Percentiles rank a stretch among this genome's conserved stretches.
Conservation (phyloP, 2,888 invertebrate genomes). For the Drosophila meridionalis region DNA sequence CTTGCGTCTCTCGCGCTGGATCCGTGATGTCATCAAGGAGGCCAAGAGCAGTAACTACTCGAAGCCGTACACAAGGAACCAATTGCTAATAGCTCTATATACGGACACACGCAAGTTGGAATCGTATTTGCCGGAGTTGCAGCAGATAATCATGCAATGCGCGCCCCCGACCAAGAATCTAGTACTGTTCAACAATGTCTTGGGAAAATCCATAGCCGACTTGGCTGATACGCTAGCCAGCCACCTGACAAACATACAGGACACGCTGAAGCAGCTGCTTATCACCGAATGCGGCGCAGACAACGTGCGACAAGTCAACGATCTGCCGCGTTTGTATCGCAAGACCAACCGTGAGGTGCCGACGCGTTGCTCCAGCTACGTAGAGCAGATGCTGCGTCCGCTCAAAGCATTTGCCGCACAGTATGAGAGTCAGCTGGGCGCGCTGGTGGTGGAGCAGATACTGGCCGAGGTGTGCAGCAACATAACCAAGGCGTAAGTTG, state of each 20-base stretch:
- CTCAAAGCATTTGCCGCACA: slow-evolving; percentile 85
- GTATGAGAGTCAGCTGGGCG: slow-evolving; percentile 81
- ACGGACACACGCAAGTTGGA: slow-evolving; percentile 75
- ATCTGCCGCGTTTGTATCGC: slow-evolving; percentile 96
- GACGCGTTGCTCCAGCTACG: slow-evolving; percentile 91
- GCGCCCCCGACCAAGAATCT: slow-evolving; percentile 53
- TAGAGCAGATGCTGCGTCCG: slow-evolving; percentile 88
- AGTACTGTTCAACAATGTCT: slow-evolving; percentile 59
- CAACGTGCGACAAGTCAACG: slow-evolving; percentile 92
- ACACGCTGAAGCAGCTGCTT: slow-evolving; percentile 91
- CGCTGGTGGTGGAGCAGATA: slow-evolving; percentile 74
- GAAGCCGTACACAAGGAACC: slow-evolving; percentile 60
- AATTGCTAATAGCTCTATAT: slow-evolving; percentile 75
- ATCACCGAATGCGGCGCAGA: slow-evolving; percentile 89
- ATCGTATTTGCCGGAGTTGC: slow-evolving; percentile 64
- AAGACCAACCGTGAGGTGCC: slow-evolving; percentile 96
- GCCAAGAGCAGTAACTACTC: slow-evolving; percentile 49
- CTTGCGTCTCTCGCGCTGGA: slow-evolving; percentile 92
- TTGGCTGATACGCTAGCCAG: slow-evolving; percentile 58
- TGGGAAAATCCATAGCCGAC: slow-evolving; percentile 75
- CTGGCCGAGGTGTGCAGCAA: slow-evolving; percentile 84
- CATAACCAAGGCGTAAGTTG: slow-evolving; percentile 87
- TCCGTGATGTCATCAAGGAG: slow-evolving; percentile 83
- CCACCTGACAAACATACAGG: slow-evolving; percentile 83
- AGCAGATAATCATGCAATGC: slow-evolving; percentile 89